These are phyloP conservation scores for Nephrocerus scutellatus DNA, from an alignment of 2,888 invertebrate species.

Conservation along the genomic window DNA sequence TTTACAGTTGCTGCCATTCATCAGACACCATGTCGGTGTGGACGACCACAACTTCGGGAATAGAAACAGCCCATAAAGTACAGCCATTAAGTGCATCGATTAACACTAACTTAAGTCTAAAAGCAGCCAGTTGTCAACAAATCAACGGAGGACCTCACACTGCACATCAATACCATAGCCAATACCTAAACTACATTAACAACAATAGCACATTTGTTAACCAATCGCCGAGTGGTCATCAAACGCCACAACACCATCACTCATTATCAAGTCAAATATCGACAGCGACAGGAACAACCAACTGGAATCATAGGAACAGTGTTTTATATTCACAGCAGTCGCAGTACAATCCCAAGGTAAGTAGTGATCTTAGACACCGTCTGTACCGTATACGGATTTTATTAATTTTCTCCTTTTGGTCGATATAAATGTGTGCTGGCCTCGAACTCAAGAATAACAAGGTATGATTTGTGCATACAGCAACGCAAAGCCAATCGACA, in stretches of 20 bases:
- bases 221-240: conserved; percentile 16
- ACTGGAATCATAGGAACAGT: too few species aligned
- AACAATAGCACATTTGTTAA: conserved; percentile 14
- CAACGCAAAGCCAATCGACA: too few species aligned
- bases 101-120: too few species aligned
- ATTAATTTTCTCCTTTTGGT: too few species aligned
- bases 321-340: conserved; percentile 21
- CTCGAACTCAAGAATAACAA: too few species aligned
- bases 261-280: conserved; percentile 10
- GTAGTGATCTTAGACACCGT: too few species aligned
- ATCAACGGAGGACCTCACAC: conserved; percentile 20
- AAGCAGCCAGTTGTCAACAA: conserved; percentile 22
- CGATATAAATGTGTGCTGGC: too few species aligned
- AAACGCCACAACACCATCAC: conserved; percentile 3
- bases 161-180: conserved; percentile 11
- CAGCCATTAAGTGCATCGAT: too few species aligned
- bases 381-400: too few species aligned
- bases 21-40: conserved; percentile 61
- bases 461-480: too few species aligned
- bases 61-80: conserved; percentile 38
- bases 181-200: conserved; percentile 7
- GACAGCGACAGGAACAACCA: too few species aligned
- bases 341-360: conserved; percentile 25
- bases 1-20: too few species aligned
- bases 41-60: conserved; percentile 60